phyloP scores from a whole-genome alignment of 1,140 invertebrate genomes.

The Lamellibrachia luymesi region DNA sequence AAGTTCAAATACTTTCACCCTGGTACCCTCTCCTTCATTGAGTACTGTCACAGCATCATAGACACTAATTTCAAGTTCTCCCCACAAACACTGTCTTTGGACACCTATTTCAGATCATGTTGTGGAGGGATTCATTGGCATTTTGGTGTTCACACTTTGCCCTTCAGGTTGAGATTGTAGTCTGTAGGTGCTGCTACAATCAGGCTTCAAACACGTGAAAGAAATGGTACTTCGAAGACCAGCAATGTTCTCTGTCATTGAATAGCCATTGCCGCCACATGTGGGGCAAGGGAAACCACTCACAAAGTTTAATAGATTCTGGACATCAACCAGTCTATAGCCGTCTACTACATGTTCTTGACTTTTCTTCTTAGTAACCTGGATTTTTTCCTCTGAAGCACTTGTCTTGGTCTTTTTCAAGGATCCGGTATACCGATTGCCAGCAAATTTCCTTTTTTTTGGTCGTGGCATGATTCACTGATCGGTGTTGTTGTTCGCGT shows the following conservation, averaged over 20 bases:
- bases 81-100: too few species aligned
- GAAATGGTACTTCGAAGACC: not conserved
- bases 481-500: too few species aligned
- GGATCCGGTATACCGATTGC: not conserved
- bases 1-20: too few species aligned
- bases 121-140: not conserved
- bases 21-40: too few species aligned
- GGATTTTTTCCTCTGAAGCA: not conserved
- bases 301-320: not conserved
- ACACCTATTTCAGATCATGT: too few species aligned
- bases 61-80: too few species aligned
- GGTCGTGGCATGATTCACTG: too few species aligned
- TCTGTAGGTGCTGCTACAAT: not conserved
- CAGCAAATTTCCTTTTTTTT: not conserved
- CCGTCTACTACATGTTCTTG: not conserved
- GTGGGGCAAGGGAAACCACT: constrained; percentile 10
- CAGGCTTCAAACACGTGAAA: constrained; percentile 11
- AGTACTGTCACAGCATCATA: too few species aligned
- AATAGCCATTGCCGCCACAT: not conserved
- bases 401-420: not conserved
- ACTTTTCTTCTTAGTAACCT: constrained; percentile 8
- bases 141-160: not conserved
- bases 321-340: constrained; percentile 3
- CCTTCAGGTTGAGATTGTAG: not conserved
- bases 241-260: constrained; percentile 7